Evolutionary conservation across 2,797 vertebrate species (phyloP), one percentile per base, ranked within the genome.

Genomic region (Decapterus maruadsi): DNA sequence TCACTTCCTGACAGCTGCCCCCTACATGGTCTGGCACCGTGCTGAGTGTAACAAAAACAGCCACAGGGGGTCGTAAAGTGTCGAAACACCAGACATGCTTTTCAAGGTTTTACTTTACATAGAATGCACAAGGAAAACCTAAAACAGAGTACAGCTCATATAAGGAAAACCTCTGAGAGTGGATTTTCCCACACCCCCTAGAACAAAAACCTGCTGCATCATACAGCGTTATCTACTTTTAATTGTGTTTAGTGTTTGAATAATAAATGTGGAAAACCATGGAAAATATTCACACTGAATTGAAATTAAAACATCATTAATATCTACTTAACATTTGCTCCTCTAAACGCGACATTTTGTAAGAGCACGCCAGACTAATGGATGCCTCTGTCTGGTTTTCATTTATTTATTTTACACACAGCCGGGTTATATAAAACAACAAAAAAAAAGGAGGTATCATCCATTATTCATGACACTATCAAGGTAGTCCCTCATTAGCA

Each of bases 401-500:
- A 78, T 72, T 78, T 43, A 59, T 81, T 79, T 26, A 9, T 42
- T 88, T 48, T 17, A 57, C 58, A 53, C 8, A 6, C 53, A 61
- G 45, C 74, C 46, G 40, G 36, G 26, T 82, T 65, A n/a, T 42
- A 56, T 58, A 72, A 80, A 14, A 63, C 31, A 51, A 26, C 26
- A 26, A 26, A 26, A 26, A 26, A 26, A 26, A 26, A 26, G 26
- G 6, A 34, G 31, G 31, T 42, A 46, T 84, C 81, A 84, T 90
- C 68, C 66, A 87, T 88, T 84, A 92, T 90, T 90, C 77, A 90
- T 85, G 9, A 61, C 43, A 58, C 56, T 63, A 76, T 79, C 72
- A 68, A 77, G 56, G 83, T 68, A 75, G 78, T 16, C 55, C 55
- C 84, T 91, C 84, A 87, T 93, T 92, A 87, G 78, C 56, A 71